Evolutionary conservation across 2,888 invertebrate genomes (phyloP), one percentile per base, ranked within the genome.

Genomic region (Andrena praecox): DNA sequence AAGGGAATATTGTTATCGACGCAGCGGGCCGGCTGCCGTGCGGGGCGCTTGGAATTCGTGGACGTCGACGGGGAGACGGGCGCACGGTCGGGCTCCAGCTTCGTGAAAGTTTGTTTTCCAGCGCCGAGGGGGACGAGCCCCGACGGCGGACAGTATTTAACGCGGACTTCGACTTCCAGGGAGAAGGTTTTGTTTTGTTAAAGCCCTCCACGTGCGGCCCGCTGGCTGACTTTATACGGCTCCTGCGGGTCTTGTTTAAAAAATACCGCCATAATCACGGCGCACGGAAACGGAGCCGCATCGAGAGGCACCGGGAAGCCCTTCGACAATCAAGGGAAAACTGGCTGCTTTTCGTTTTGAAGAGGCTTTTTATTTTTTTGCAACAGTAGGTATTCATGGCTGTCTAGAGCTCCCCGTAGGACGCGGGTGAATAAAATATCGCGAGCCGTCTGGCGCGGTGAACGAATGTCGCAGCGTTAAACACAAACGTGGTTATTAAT

Each of bases 1-100:
- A 54, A 70, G 66, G 35, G 64, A 71, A 59, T 69, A 77, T 77
- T 33, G 56, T 77, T 66, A 59, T 77, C 56, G 77, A 71, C 66
- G 70, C 33, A 24, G 33, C 68, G 27, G 1, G 3, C 24, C 50
- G 33, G 31, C 62, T 16, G 10, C 50, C 31, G 67, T 16, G 24
- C 31, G 60, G 29, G 12, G 31, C 54, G 60, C 60, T 6, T 16
- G 27, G 29, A 52, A 52, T 50, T 67, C 12, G 67, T 27, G 29
- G 29, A n/a, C 20, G 20, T 20, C 20, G 35, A 20, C 27, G 60
- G 48, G 33, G 2, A 27, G n/a, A 20, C 31, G 2, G 29, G 12
- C 16, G 7, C 59, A 59, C 42, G 67, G 59, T 50, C 31, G 66
- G 52, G 66, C 20, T 29, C 24, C n/a, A 10, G 56, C 35, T 73